Percentiles rank a stretch among this genome's conserved stretches.
These are phyloP conservation scores for Penaeus vannamei DNA, from an alignment of 1,140 invertebrate species.

Conservation along the genomic window DNA sequence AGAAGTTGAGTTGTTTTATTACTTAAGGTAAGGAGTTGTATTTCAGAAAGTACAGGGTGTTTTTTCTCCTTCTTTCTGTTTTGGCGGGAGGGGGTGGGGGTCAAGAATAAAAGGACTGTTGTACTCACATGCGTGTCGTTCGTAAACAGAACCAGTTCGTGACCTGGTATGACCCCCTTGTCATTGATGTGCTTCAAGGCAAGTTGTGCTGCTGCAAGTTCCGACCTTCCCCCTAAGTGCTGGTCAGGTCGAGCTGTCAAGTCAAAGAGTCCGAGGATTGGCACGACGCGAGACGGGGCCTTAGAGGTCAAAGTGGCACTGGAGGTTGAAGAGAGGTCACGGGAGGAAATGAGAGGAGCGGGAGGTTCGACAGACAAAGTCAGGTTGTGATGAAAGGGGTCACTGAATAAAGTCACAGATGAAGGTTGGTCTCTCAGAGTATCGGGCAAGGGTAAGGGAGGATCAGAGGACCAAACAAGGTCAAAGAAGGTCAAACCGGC, in stretches of 20 bases:
- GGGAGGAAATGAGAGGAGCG: no score
- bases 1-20: no score
- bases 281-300: background rate
- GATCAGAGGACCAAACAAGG: no score
- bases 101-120: background rate
- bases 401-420: no score
- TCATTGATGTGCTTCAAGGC: constrained; percentile 83
- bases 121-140: constrained; percentile 85
- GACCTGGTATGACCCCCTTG: constrained; percentile 79
- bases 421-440: no score
- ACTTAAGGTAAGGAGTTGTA: background rate
- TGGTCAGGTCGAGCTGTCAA: constrained; percentile 78
- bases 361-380: no score
- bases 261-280: constrained; percentile 83
- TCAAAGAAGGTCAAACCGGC: no score
- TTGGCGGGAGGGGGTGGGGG: background rate
- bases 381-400: no score
- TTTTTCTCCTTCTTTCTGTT: background rate
- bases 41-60: background rate
- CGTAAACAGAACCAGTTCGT: constrained; percentile 80
- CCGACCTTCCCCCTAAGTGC: constrained; percentile 76
- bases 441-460: no score
- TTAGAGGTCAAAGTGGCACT: no score
- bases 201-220: constrained; percentile 81
- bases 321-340: no score